These are phyloP conservation scores for Brachirus orientalis DNA, from an alignment of 2,113 vertebrate species.

Conservation along the genomic window DNA sequence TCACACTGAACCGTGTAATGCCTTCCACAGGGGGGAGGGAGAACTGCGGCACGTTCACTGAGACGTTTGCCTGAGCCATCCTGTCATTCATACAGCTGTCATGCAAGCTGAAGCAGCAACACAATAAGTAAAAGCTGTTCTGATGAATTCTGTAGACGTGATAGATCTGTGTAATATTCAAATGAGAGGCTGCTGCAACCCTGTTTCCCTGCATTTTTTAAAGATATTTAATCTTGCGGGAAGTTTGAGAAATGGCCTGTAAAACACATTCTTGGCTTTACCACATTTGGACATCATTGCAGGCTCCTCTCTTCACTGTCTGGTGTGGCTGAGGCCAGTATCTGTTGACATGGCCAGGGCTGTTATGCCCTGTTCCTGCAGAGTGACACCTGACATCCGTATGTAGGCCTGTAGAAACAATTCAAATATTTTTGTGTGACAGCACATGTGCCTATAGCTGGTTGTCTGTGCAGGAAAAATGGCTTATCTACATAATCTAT, in stretches of 20 bases:
- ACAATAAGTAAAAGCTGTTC: background rate
- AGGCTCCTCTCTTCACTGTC: background rate
- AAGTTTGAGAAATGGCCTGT: background rate
- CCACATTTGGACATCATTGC: background rate
- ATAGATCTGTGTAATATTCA: background rate
- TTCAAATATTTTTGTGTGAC: background rate
- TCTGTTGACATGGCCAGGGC: background rate
- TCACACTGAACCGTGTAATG: constrained; percentile 49
- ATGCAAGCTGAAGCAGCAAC: background rate
- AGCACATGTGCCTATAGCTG: too few relatives aligned
- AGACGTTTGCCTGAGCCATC: constrained; percentile 14
- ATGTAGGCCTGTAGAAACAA: constrained; percentile 18
- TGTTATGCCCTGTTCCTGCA: constrained; percentile 7
- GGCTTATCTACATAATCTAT: too few relatives aligned
- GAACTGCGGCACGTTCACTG: constrained; percentile 64
- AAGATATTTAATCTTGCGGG: background rate
- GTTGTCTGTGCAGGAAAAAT: too few relatives aligned
- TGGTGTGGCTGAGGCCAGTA: constrained; percentile 3
- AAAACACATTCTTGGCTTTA: background rate
- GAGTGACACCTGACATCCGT: constrained; percentile 12
- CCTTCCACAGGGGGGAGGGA: constrained; percentile 32
- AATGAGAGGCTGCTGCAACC: background rate
- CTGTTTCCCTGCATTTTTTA: background rate
- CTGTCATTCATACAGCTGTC: background rate
- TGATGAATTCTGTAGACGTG: background rate